Evolutionary conservation across 2,888 invertebrate species (phyloP).

Genomic region (Cephus nigrinus): DNA sequence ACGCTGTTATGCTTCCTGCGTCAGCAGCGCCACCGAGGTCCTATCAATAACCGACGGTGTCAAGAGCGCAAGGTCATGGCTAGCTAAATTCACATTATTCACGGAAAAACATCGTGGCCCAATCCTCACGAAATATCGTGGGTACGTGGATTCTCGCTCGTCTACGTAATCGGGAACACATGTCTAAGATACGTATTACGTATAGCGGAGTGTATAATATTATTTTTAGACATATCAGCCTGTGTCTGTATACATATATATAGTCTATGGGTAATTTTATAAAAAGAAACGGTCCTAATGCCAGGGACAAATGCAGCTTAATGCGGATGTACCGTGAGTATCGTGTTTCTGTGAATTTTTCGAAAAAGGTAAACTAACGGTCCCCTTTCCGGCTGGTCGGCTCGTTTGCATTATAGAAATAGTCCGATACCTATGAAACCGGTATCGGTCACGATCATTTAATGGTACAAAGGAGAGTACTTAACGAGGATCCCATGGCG

Average conservation of each 20-base stretch:
- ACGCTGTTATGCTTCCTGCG: constrained; percentile 11
- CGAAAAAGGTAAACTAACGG: not conserved
- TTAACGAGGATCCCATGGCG: not conserved
- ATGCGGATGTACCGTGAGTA: not conserved
- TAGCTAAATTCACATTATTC: constrained; percentile 26
- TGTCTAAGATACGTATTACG: not conserved
- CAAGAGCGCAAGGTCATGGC: constrained; percentile 43
- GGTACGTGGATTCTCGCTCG: not conserved
- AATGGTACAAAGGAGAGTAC: not conserved
- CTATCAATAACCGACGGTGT: constrained; percentile 44
- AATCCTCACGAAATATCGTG: not conserved
- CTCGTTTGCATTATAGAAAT: not conserved
- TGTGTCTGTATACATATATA: rapidly evolving
- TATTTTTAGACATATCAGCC: not conserved
- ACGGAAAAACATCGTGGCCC: not conserved
- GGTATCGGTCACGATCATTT: not conserved
- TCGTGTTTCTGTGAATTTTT: not conserved
- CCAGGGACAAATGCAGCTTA: not conserved
- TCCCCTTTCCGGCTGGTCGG: not conserved
- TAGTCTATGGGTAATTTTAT: too few species aligned
- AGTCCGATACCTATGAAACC: not conserved
- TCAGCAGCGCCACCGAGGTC: constrained; percentile 22
- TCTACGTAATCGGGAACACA: not conserved
- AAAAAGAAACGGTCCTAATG: not conserved
- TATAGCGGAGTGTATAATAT: not conserved